These are phyloP conservation scores for Nannospalax galili DNA, from an alignment of 2,113 vertebrate genomes.

Conservation along the genomic window DNA sequence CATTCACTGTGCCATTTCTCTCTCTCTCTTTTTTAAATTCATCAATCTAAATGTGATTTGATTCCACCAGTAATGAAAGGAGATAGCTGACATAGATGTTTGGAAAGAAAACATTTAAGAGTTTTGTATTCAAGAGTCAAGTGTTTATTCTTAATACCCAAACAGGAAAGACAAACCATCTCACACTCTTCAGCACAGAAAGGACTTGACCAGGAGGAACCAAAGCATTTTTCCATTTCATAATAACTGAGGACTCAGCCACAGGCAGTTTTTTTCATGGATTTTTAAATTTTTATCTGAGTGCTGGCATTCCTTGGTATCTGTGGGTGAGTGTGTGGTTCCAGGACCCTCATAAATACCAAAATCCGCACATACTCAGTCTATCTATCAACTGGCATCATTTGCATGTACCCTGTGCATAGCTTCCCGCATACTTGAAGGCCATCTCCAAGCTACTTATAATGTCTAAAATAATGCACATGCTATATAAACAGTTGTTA, in stretches of 20 bases:
- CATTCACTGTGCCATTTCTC: background rate
- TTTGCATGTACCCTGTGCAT: background rate
- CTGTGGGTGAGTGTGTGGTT: too few species aligned
- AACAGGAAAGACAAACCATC: slow-evolving; percentile 17
- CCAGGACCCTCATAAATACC: background rate
- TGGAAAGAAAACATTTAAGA: background rate
- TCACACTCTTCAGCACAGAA: background rate
- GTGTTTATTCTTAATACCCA: slow-evolving; percentile 27
- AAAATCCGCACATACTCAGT: background rate
- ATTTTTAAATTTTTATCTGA: slow-evolving; percentile 13
- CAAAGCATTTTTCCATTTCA: background rate
- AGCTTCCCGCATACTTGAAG: background rate
- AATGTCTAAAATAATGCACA: background rate
- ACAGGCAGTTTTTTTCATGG: background rate
- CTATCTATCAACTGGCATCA: background rate
- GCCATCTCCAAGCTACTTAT: background rate
- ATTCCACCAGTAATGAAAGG: background rate
- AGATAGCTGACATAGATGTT: background rate
- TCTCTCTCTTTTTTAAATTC: slow-evolving; percentile 15
- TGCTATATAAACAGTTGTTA: background rate
- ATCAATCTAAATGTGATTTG: background rate
- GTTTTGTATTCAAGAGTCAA: slow-evolving; percentile 74
- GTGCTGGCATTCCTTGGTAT: background rate
- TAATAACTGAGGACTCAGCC: background rate
- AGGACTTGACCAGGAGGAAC: background rate